phyloP scores from a whole-genome alignment of 2,888 invertebrate species.

The Ditylenchus weischeri region DNA sequence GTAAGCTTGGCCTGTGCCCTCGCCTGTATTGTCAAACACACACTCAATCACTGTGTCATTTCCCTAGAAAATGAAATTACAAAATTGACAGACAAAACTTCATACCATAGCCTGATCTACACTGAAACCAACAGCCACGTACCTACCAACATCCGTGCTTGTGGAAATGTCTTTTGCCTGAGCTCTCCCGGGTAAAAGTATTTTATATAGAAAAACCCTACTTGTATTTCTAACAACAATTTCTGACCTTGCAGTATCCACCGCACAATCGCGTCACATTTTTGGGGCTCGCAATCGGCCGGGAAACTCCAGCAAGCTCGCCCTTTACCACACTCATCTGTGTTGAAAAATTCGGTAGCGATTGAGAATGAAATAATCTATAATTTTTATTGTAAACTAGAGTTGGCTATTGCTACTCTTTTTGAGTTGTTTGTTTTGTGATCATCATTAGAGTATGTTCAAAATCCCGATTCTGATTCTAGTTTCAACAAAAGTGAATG shows the following conservation, averaged over 20 bases:
- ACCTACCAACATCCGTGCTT: neutral
- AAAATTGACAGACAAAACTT: neutral
- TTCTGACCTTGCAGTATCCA: neutral
- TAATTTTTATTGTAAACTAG: too few relatives aligned
- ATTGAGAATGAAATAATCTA: neutral
- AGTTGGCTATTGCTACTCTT: too few relatives aligned
- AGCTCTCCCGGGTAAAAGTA: neutral
- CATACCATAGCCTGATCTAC: neutral
- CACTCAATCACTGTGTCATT: constrained; percentile 2
- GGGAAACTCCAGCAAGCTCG: neutral
- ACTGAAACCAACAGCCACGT: constrained; percentile 1
- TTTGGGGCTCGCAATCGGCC: neutral
- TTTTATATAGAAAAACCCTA: neutral
- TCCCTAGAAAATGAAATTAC: neutral
- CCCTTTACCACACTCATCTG: neutral
- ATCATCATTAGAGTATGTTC: too few relatives aligned
- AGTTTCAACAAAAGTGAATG: too few relatives aligned
- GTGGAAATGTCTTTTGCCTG: neutral
- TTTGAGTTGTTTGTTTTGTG: too few relatives aligned
- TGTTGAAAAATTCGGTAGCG: neutral
- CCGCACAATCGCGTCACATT: neutral
- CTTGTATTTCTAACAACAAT: neutral
- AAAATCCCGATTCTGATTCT: too few relatives aligned
- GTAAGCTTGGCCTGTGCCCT: neutral
- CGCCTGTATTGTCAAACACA: neutral